Conservation (phyloP, 2,797 vertebrate genomes). For the Balearica regulorum region DNA sequence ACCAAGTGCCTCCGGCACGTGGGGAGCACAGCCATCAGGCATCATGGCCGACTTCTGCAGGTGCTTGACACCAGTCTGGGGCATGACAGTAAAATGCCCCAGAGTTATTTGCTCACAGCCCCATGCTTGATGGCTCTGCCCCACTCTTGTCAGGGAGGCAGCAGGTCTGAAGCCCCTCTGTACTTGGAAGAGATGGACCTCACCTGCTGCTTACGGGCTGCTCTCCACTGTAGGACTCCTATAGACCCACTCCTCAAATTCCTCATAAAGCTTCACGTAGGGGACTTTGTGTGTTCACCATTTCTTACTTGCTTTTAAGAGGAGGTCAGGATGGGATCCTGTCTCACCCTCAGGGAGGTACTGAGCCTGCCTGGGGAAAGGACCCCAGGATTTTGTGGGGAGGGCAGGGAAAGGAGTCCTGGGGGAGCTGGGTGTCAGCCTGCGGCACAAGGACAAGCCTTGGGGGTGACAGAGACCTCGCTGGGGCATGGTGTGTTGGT, state of each 20-base stretch:
- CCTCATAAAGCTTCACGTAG: background rate
- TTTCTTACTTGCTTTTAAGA: background rate
- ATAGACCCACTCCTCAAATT: background rate
- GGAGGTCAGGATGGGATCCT: background rate
- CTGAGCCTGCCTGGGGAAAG: background rate
- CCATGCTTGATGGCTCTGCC: background rate
- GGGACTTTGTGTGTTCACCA: background rate
- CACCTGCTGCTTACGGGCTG: background rate
- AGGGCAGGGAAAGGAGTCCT: background rate
- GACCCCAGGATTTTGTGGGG: background rate
- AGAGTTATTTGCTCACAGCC: background rate
- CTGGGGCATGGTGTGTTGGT: background rate
- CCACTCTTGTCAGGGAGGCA: background rate
- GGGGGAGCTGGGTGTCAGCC: background rate
- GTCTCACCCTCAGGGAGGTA: background rate
- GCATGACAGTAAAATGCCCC: background rate
- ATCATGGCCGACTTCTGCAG: rapidly evolving
- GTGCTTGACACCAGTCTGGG: background rate
- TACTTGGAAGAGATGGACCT: background rate
- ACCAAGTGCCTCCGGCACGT: background rate
- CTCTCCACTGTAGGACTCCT: background rate
- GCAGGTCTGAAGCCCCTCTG: background rate
- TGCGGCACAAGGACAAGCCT: background rate
- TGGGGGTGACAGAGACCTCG: background rate
- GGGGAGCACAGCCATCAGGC: rapidly evolving